Conservation (phyloP, 2,888 invertebrate genomes). For the Agrotis ipsilon region DNA sequence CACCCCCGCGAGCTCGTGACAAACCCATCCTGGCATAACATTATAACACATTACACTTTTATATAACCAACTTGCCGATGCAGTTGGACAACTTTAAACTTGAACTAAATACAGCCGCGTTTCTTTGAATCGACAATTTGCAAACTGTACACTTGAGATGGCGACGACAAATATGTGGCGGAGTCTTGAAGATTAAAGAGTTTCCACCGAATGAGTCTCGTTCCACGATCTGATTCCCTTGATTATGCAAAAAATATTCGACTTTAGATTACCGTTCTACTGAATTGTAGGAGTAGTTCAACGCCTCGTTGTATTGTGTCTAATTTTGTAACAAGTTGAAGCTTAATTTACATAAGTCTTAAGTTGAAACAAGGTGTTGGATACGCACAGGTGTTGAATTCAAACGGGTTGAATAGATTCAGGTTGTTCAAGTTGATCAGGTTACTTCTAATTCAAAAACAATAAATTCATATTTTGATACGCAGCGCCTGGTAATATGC, state of each 20-base stretch:
- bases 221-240: conserved; percentile 77
- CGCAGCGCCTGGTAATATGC: not conserved
- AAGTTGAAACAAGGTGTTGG: conserved; percentile 48
- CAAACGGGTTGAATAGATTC: conserved; percentile 52
- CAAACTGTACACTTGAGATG: conserved; percentile 51
- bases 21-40: conserved; percentile 82
- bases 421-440: conserved; percentile 53
- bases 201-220: conserved; percentile 62
- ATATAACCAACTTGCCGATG: conserved; percentile 58
- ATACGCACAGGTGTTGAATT: conserved; percentile 54
- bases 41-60: conserved; percentile 72
- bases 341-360: conserved; percentile 45
- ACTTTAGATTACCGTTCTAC: conserved; percentile 69
- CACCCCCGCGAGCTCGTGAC: conserved; percentile 84
- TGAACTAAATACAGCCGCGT: conserved; percentile 49
- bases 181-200: conserved; percentile 53
- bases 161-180: conserved; percentile 57
- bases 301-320: conserved; percentile 63
- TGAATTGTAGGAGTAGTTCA: conserved; percentile 73
- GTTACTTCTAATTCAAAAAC: conserved; percentile 37
- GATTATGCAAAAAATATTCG: conserved; percentile 76
- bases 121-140: conserved; percentile 49
- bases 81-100: conserved; percentile 54
- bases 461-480: conserved; percentile 21
- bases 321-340: conserved; percentile 36